Evolutionary conservation across 1,140 invertebrate genomes (phyloP), one percentile per base, ranked within the genome.

Genomic region (Mactra quadrangularis): DNA sequence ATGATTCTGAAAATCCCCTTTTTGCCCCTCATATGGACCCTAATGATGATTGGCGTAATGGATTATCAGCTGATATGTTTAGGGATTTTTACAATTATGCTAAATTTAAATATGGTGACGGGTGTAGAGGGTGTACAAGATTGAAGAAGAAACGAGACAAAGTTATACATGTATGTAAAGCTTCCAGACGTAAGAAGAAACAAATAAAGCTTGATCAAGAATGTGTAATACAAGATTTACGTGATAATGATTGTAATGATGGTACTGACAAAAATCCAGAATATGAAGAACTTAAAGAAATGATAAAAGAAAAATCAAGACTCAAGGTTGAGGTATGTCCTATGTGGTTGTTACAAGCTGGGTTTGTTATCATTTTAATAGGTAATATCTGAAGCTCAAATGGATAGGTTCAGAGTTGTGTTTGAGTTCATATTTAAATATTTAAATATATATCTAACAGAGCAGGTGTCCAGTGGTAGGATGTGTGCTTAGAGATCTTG

Each of bases 1-100:
- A 85, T 64, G 87, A 88, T 57, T 13, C 33, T 25, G 85, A 86
- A 45, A 90, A 90, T 75, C 89, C 89, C 1, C 57, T 90, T 11
- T 90, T 81, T 83, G 72, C 81, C 29, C 45, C 75, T 4, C 45
- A 33, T 45, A 47, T 71, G 0, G 52, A 76, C 27, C 55, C 53
- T 22, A 45, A 83, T 29, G 60, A 71, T 35, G 87, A 89, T 77
- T 90, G 89, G 89, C 52, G 87, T 35, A 64, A 86, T n/a, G 52
- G 66, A 9, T 75, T 88, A 9, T 62, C 82, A 13, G 59, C 79
- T 13, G 86, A 88, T 50, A 72, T 85, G 47, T 90, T 87, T 60
- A 71, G 84, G 47, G 87, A 87, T 47, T 90, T 88, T 87, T 55
- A 86, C 59, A 81, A 85, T 81, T 88, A 81, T 78, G 68, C 83